Percentiles rank a stretch among this genome's conserved stretches.
These are phyloP conservation scores for Stegodyphus dumicola DNA, from an alignment of 1,140 invertebrate genomes.

Conservation along the genomic window DNA sequence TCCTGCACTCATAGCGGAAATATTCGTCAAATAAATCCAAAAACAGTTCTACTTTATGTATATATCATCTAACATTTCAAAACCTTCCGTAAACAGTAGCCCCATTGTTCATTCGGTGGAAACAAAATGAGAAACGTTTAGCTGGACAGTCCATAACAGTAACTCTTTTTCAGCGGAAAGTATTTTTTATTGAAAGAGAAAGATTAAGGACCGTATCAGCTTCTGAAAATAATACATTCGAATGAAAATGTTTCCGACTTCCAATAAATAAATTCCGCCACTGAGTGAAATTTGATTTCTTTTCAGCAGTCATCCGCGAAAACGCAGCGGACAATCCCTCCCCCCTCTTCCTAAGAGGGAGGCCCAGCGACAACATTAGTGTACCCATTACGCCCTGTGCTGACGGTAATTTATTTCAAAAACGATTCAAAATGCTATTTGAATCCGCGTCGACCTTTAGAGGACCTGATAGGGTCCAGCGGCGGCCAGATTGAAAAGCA, in stretches of 20 bases:
- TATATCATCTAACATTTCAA: too few species aligned
- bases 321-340: conserved; percentile 1
- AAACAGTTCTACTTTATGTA: too few species aligned
- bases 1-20: too few species aligned
- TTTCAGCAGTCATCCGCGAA: conserved; percentile 34
- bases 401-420: conserved; percentile 56
- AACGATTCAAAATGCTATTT: conserved; percentile 58
- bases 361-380: conserved; percentile 29
- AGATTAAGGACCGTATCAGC: conserved; percentile 2
- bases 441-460: conserved; percentile 47
- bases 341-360: background rate
- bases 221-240: conserved; percentile 47
- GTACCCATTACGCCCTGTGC: conserved; percentile 47
- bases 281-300: conserved; percentile 57
- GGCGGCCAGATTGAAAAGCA: background rate
- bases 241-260: conserved; percentile 33
- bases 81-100: too few species aligned
- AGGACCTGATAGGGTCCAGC: conserved; percentile 44
- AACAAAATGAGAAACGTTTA: too few species aligned
- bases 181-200: background rate
- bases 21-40: too few species aligned
- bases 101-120: too few species aligned
- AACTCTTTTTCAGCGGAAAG: background rate
- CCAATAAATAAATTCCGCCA: conserved; percentile 53
- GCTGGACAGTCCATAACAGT: too few species aligned